These are phyloP conservation scores for Polia nebulosa DNA, from an alignment of 2,888 invertebrate species.

Conservation along the genomic window DNA sequence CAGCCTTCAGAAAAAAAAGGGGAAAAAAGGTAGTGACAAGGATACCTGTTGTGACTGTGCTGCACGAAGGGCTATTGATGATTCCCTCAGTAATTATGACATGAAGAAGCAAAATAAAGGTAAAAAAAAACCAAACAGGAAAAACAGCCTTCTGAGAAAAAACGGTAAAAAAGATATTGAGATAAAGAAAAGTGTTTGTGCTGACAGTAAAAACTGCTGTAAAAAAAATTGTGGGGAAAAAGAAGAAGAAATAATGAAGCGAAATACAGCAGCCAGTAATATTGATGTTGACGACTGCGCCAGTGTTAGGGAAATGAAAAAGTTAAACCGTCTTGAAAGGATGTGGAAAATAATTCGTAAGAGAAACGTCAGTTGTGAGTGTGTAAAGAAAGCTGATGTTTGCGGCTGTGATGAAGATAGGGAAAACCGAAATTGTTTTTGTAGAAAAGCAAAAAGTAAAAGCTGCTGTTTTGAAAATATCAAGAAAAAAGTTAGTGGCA, in stretches of 20 bases:
- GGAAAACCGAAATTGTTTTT: not conserved
- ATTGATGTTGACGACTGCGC: not conserved
- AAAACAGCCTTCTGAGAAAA: no score
- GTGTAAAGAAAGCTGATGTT: not conserved
- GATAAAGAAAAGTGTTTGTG: not conserved
- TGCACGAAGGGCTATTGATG: not conserved
- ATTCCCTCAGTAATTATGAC: not conserved
- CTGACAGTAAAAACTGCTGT: not conserved
- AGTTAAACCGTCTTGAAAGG: not conserved
- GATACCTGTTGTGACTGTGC: not conserved
- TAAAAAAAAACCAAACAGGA: not conserved
- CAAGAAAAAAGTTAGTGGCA: not conserved
- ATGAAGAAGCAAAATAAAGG: not conserved
- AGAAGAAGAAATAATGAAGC: not conserved
- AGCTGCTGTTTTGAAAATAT: not conserved
- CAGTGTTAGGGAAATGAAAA: not conserved
- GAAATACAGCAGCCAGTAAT: not conserved
- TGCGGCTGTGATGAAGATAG: constrained; percentile 6
- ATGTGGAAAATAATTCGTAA: not conserved
- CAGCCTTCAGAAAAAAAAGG: no score
- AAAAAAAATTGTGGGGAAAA: not conserved
- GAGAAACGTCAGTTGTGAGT: not conserved
- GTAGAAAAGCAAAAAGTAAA: not conserved
- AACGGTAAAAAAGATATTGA: not conserved
- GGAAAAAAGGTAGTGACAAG: no score